phyloP scores from a whole-genome alignment of 2,888 invertebrate species.

The Proisotoma minuta region DNA sequence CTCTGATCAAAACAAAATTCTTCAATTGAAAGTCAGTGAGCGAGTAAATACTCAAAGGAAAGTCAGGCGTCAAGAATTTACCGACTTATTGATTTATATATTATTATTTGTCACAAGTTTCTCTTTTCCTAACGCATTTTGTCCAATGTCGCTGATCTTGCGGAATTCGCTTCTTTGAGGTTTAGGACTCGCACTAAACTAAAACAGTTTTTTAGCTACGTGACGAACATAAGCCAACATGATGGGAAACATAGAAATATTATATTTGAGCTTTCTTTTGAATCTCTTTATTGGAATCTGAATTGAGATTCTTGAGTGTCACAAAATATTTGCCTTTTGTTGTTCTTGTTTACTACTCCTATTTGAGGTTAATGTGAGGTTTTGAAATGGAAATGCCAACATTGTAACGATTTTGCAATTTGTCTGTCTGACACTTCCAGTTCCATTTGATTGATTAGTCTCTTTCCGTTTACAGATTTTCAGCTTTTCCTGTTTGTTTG shows the following conservation, averaged over 20 bases:
- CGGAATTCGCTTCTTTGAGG: background rate
- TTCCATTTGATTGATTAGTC: background rate
- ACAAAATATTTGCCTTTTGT: background rate
- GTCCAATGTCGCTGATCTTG: background rate
- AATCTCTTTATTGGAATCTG: no score
- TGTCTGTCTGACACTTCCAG: background rate
- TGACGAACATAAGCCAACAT: background rate
- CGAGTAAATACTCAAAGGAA: background rate
- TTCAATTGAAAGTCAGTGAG: no score
- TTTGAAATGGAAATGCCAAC: background rate
- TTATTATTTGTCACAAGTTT: slow-evolving; percentile 2
- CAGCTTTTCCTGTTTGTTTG: no score
- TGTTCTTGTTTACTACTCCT: no score
- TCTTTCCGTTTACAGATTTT: background rate
- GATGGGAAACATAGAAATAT: no score
- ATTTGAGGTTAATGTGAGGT: background rate
- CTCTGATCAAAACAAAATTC: background rate
- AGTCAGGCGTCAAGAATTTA: background rate
- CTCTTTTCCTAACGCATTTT: background rate
- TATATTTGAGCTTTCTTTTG: no score
- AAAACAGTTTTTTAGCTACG: no score
- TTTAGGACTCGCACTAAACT: no score
- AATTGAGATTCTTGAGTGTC: no score
- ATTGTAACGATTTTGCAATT: background rate
- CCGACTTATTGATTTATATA: slow-evolving; percentile 4